Evolutionary conservation across 2,888 invertebrate genomes (phyloP), one percentile per base, ranked within the genome.

Genomic region (Mechanitis mazaeus): DNA sequence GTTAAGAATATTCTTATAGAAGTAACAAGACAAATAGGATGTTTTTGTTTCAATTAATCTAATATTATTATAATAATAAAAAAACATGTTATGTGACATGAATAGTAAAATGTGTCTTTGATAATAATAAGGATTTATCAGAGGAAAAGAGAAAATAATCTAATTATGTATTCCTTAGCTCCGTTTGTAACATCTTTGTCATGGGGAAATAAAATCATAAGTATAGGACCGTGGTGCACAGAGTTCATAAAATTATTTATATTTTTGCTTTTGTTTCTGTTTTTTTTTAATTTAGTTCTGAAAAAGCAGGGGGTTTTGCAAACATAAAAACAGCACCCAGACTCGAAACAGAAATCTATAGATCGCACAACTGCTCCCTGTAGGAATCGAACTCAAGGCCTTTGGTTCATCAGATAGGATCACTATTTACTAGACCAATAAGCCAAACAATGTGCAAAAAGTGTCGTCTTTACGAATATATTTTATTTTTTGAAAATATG

Each of bases 91-190:
- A 65, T 65, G 60, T 53, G 45, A 55, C 59, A 55, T 61, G 67
- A 65, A 67, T 67, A 69, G 60, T 60, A 57, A 63, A 70, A 65
- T 60, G 68, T 56, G 60, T 66, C 60, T 63, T 54, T 58, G 59
- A 70, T 69, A 68, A 67, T 64, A 71, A 68, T 69, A 60, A 71
- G 64, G 62, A 68, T 66, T 72, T 68, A 75, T 73, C 75, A 77
- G 72, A 70, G 69, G 74, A 75, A 75, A 75, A 71, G 70, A 62
- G 69, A 59, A 61, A 68, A 70, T 71, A 69, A 73, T 69, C 68
- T 72, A 73, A 79, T 80, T 78, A 75, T 62, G 74, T 72, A 78
- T 79, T 80, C 77, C 54, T 58, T 67, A 60, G 66, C 71, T 72
- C 75, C 75, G 76, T 76, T 77, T 78, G 74, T 75, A 62, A 68